phyloP scores from a whole-genome alignment of 1,140 invertebrate species.

The Anthonomus grandis region DNA sequence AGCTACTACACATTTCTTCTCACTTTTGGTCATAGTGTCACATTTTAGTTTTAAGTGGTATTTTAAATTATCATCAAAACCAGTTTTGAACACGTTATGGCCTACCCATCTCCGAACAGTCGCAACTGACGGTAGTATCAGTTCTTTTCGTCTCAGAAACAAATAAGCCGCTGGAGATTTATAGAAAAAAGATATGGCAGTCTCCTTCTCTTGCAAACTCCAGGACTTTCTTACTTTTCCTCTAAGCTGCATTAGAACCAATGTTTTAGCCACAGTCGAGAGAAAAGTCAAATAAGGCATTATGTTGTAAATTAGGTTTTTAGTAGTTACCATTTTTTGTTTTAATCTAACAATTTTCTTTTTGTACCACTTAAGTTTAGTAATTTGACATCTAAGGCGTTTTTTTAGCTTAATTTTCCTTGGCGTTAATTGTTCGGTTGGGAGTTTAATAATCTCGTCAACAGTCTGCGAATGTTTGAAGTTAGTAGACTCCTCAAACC shows the following conservation, averaged over 20 bases:
- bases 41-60: slow-evolving; percentile 13
- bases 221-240: no score
- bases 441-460: no score
- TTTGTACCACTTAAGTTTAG: background rate
- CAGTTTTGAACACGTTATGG: slow-evolving; percentile 6
- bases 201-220: no score
- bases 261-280: no score
- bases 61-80: slow-evolving; percentile 9
- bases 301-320: no score
- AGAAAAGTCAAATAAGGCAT: no score
- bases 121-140: slow-evolving; percentile 5
- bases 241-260: no score
- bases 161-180: no score
- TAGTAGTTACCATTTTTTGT: no score
- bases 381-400: background rate
- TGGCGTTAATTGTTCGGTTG: background rate
- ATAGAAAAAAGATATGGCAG: no score
- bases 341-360: no score
- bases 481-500: background rate
- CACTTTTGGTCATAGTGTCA: slow-evolving; percentile 2
- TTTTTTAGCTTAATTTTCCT: background rate
- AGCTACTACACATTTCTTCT: slow-evolving; percentile 18
- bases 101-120: slow-evolving; percentile 4
- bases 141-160: slow-evolving; percentile 12
- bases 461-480: no score